Percentiles rank a stretch among this genome's conserved stretches.
These are phyloP conservation scores for Euwallacea similis DNA, from an alignment of 1,140 invertebrate species.

Conservation along the genomic window DNA sequence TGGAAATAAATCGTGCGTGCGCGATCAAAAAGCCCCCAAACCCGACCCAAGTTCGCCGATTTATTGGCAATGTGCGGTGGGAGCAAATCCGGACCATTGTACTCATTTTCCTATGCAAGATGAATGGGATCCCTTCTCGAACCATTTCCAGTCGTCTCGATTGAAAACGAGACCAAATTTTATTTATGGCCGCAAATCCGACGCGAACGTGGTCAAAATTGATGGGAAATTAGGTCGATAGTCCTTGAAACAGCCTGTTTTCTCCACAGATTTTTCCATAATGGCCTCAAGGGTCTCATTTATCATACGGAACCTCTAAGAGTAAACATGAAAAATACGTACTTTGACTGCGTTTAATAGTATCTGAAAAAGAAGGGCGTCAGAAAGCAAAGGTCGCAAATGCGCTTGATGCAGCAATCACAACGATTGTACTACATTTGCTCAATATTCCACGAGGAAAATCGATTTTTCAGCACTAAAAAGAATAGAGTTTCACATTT, in stretches of 20 bases:
- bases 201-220: constrained; percentile 31
- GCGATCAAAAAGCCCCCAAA: constrained; percentile 9
- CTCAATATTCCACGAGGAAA: too few species aligned
- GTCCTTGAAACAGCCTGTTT: constrained; percentile 22
- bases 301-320: constrained; percentile 17
- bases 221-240: constrained; percentile 32
- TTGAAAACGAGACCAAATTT: constrained; percentile 32
- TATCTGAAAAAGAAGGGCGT: too few species aligned
- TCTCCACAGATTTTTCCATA: constrained; percentile 11
- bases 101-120: constrained; percentile 29
- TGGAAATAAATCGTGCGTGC: constrained; percentile 22
- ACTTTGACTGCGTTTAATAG: too few species aligned
- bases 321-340: too few species aligned
- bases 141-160: constrained; percentile 31
- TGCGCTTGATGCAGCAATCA: too few species aligned
- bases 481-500: too few species aligned
- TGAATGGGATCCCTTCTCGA: constrained; percentile 22
- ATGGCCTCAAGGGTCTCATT: constrained; percentile 4
- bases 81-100: constrained; percentile 29
- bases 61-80: constrained; percentile 23
- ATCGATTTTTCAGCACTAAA: too few species aligned
- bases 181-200: constrained; percentile 29
- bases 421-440: too few species aligned
- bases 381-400: too few species aligned
- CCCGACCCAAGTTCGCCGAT: constrained; percentile 14